Conservation (phyloP, 2,888 invertebrate species). For the Sylvicola cinctus region DNA sequence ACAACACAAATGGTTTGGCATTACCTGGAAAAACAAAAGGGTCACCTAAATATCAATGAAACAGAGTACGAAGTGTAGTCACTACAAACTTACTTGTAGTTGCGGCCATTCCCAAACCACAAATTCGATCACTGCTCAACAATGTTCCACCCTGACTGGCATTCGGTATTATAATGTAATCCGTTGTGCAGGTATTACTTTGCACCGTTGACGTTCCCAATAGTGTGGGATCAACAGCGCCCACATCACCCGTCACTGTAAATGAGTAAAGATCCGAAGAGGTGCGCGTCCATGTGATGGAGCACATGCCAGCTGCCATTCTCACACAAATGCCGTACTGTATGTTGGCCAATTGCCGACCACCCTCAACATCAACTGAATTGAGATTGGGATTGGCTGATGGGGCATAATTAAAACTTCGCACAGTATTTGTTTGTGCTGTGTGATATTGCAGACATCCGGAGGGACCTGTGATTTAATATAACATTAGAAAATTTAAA, state of each 20-base stretch:
- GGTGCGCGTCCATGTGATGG: slow-evolving; percentile 36
- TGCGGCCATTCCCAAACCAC: slow-evolving; percentile 46
- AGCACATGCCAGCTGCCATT: slow-evolving; percentile 49
- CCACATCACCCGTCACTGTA: slow-evolving; percentile 48
- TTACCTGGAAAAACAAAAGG: slow-evolving; percentile 27
- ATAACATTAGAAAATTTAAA: slow-evolving; percentile 3
- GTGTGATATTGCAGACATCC: slow-evolving; percentile 62
- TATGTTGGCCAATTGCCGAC: slow-evolving; percentile 46
- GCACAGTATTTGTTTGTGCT: slow-evolving; percentile 36
- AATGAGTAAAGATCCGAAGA: slow-evolving; percentile 36
- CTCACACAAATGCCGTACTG: slow-evolving; percentile 61
- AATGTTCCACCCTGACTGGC: slow-evolving; percentile 29
- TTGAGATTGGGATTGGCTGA: slow-evolving; percentile 34
- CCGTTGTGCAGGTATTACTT: slow-evolving; percentile 40
- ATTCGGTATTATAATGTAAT: slow-evolving; percentile 56
- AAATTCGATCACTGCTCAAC: slow-evolving; percentile 40
- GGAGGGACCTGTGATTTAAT: slow-evolving; percentile 38
- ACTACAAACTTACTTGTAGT: slow-evolving; percentile 33
- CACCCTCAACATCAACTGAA: slow-evolving; percentile 34
- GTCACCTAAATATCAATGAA: background rate
- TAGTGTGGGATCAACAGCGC: slow-evolving; percentile 36
- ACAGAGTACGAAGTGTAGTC: background rate
- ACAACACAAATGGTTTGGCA: slow-evolving; percentile 51
- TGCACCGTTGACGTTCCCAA: slow-evolving; percentile 36
- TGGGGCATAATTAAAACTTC: slow-evolving; percentile 56